Percentiles rank a stretch among this genome's conserved stretches.
Conservation (phyloP, 2,113 vertebrate genomes). For the Seriola quinqueradiata region DNA sequence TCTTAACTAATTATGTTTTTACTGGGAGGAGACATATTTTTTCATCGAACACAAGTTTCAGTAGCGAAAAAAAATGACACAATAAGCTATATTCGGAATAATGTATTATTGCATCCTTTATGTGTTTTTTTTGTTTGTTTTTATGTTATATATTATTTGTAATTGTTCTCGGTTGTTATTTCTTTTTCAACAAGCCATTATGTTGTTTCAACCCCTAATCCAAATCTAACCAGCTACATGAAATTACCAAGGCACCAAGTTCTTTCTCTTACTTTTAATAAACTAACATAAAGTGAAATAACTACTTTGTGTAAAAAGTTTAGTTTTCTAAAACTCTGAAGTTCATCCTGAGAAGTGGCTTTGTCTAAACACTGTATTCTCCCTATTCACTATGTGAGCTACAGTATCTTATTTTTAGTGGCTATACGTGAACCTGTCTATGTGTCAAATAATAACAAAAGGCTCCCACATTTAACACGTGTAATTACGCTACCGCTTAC, state of each 20-base stretch:
- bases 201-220: neutral
- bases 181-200: neutral
- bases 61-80: neutral
- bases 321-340: neutral
- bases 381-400: neutral
- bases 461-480: slow-evolving; percentile 9
- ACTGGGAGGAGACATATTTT: slow-evolving; percentile 34
- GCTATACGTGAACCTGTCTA: slow-evolving; percentile 8
- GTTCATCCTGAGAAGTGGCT: neutral
- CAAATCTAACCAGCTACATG: neutral
- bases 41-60: slow-evolving; percentile 25
- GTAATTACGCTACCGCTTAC: slow-evolving; percentile 34
- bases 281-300: neutral
- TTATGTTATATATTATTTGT: neutral
- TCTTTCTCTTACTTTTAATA: neutral
- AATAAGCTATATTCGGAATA: neutral
- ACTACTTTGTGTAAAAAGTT: neutral
- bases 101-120: neutral
- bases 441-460: slow-evolving; percentile 37
- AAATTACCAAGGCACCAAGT: neutral
- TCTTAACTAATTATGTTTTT: slow-evolving; percentile 68
- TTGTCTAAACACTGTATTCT: neutral
- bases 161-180: neutral
- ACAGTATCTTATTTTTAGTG: neutral
- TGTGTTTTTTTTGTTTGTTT: neutral